phyloP scores from a whole-genome alignment of 2,888 invertebrate genomes.

The Ypsolopha sequella region DNA sequence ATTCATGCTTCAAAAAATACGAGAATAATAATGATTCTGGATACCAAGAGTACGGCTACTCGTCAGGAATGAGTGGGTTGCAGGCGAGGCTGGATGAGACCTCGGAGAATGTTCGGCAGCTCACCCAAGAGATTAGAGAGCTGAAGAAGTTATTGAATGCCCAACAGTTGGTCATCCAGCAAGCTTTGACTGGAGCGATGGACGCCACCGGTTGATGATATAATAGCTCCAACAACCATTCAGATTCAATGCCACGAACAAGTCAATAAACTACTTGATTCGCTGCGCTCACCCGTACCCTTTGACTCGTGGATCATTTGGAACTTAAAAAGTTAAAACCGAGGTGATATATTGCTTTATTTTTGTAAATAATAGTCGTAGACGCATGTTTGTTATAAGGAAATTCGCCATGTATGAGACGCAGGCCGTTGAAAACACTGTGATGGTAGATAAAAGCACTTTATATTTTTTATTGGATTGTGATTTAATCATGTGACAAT shows the following conservation, averaged over 20 bases:
- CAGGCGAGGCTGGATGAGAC: constrained; percentile 77
- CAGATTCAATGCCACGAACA: constrained; percentile 64
- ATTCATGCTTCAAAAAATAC: constrained; percentile 75
- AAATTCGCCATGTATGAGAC: constrained; percentile 8
- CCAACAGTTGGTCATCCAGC: constrained; percentile 63
- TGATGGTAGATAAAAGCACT: constrained; percentile 30
- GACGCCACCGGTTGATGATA: constrained; percentile 52
- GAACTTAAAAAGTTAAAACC: too few relatives aligned
- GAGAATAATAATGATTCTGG: constrained; percentile 71
- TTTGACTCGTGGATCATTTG: too few relatives aligned
- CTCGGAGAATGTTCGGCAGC: constrained; percentile 74
- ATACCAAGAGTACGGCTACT: constrained; percentile 67
- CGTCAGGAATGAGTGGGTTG: constrained; percentile 68
- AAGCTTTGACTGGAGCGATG: constrained; percentile 54
- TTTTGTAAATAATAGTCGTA: constrained; percentile 11
- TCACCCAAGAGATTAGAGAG: constrained; percentile 78
- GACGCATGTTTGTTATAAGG: constrained; percentile 9
- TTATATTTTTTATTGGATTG: constrained; percentile 20
- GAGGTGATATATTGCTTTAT: too few relatives aligned
- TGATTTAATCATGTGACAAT: constrained; percentile 26
- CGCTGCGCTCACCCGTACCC: too few relatives aligned
- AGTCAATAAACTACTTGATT: constrained; percentile 53
- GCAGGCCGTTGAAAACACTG: constrained; percentile 30
- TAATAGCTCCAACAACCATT: constrained; percentile 41
- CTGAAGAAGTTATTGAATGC: constrained; percentile 70